These are phyloP conservation scores for Manacus vitellinus DNA, from an alignment of 2,113 vertebrate genomes.

Conservation along the genomic window DNA sequence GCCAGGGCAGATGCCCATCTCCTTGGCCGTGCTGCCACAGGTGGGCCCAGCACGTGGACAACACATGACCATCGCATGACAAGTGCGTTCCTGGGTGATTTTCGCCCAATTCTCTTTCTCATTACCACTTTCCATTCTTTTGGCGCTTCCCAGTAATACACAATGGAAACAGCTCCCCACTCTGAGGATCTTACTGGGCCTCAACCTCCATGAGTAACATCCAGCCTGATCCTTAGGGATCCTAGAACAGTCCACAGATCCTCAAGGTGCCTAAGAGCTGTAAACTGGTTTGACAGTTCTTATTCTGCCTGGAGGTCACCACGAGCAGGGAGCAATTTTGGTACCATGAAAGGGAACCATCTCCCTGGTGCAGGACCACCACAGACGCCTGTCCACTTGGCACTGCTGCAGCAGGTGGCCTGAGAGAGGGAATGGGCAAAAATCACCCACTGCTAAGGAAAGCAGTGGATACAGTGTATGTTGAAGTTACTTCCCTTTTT, in stretches of 20 bases:
- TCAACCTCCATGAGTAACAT: neutral
- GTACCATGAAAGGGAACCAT: too few species aligned
- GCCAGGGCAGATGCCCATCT: neutral
- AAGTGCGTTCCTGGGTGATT: neutral
- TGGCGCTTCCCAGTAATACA: neutral
- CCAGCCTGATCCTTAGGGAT: neutral
- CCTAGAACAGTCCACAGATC: accelerated
- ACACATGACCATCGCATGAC: neutral
- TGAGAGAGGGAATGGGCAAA: neutral
- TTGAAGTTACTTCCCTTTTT: neutral
- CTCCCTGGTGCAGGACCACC: neutral
- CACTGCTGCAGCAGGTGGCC: neutral
- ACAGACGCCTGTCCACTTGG: accelerated
- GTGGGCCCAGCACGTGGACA: neutral
- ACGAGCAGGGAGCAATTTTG: neutral
- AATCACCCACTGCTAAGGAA: neutral
- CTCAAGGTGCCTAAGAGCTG: neutral
- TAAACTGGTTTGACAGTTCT: neutral
- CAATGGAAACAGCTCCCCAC: neutral
- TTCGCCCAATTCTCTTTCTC: neutral
- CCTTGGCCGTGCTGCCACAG: neutral
- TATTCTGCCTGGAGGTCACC: accelerated
- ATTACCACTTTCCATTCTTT: neutral
- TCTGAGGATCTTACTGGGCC: neutral
- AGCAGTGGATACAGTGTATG: accelerated